Percentiles rank a stretch among this genome's conserved stretches.
phyloP scores from a whole-genome alignment of 2,888 invertebrate genomes.

The Rhingia campestris region DNA sequence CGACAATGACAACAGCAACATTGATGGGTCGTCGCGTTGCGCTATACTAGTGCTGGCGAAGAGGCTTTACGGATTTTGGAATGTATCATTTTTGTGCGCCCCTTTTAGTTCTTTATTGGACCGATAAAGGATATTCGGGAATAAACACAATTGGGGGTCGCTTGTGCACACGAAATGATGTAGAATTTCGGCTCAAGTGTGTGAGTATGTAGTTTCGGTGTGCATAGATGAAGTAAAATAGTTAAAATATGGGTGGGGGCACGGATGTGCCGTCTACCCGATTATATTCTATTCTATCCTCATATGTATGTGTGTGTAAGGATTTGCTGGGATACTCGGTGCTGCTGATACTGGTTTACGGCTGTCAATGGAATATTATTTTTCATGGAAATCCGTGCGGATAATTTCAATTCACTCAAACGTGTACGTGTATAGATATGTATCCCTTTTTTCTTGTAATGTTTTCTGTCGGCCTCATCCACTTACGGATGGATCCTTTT shows the following conservation, averaged over 20 bases:
- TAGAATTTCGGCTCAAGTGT: conserved; percentile 17
- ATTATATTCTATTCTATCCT: conserved; percentile 63
- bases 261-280: conserved; percentile 10
- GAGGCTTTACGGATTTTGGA: conserved; percentile 68
- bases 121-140: conserved; percentile 73
- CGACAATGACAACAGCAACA: conserved; percentile 26
- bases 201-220: conserved; percentile 15
- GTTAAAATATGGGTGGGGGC: neutral
- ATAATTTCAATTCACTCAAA: conserved; percentile 69
- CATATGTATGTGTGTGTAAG: conserved; percentile 20
- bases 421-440: conserved; percentile 47
- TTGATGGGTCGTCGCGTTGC: conserved; percentile 12
- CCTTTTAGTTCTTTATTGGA: conserved; percentile 72
- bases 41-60: conserved; percentile 25
- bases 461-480: conserved; percentile 45
- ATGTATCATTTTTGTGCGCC: conserved; percentile 72
- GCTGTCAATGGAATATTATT: conserved; percentile 68
- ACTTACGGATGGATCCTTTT: conserved; percentile 47
- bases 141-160: conserved; percentile 74
- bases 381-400: conserved; percentile 73
- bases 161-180: conserved; percentile 51
- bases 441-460: conserved; percentile 19
- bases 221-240: conserved; percentile 8
- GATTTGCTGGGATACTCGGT: conserved; percentile 9
- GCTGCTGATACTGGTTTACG: conserved; percentile 31